Evolutionary conservation across 2,797 vertebrate species (phyloP).

Genomic region (Clamator glandarius): DNA sequence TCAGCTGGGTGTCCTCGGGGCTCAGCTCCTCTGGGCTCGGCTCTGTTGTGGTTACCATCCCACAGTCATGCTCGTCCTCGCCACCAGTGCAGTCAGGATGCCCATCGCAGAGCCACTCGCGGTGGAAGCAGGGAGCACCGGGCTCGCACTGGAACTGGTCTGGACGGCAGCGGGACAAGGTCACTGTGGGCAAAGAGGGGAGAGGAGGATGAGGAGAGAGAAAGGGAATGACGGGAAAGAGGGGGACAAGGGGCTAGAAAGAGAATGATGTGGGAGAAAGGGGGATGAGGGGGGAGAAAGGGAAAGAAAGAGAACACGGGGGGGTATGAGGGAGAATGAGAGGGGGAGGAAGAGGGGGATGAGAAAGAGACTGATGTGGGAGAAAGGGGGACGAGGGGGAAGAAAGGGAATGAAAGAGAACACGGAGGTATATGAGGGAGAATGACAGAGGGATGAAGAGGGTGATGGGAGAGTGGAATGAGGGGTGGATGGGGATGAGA

Average conservation of each 20-base stretch:
- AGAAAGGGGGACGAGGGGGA: too few relatives aligned
- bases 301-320: too few relatives aligned
- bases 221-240: too few relatives aligned
- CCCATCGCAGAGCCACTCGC: conserved; percentile 75
- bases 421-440: too few relatives aligned
- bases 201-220: background rate
- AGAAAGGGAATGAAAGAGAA: too few relatives aligned
- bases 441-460: too few relatives aligned
- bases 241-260: background rate
- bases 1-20: background rate
- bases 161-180: background rate
- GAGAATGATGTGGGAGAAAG: too few relatives aligned
- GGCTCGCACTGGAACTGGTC: conserved; percentile 73
- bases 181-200: background rate
- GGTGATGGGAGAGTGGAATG: too few relatives aligned
- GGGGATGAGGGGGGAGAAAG: too few relatives aligned
- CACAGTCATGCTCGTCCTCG: conserved; percentile 80
- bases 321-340: too few relatives aligned
- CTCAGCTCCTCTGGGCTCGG: background rate
- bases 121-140: conserved; percentile 60
- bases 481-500: too few relatives aligned
- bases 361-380: too few relatives aligned
- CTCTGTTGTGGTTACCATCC: background rate
- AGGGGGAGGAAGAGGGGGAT: background rate
- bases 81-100: conserved; percentile 78